phyloP scores from a whole-genome alignment of 1,140 invertebrate genomes.

The Dryas iulia region DNA sequence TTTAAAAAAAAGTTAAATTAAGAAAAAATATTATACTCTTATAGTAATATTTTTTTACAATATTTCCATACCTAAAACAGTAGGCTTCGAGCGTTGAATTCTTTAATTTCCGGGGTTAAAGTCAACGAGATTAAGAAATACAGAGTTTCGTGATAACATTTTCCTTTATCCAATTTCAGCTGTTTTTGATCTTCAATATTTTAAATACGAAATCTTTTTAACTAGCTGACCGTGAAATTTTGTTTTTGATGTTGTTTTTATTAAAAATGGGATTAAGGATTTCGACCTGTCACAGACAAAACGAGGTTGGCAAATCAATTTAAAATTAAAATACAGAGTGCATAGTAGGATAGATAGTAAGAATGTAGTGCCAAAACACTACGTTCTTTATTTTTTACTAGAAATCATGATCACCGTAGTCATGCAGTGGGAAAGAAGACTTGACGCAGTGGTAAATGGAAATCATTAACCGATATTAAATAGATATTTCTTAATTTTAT shows the following conservation, averaged over 20 bases:
- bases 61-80: constrained; percentile 28
- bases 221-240: not conserved
- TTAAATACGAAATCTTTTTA: not conserved
- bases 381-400: too few species aligned
- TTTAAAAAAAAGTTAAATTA: too few species aligned
- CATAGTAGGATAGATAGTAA: too few species aligned
- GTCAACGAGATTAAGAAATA: constrained; percentile 42
- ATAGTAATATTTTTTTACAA: not conserved
- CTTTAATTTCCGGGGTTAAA: constrained; percentile 41
- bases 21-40: not conserved
- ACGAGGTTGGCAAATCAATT: too few species aligned
- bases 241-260: not conserved
- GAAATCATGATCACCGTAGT: too few species aligned
- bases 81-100: constrained; percentile 32
- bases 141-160: constrained; percentile 29
- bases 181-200: constrained; percentile 9
- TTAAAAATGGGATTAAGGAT: not conserved
- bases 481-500: too few species aligned
- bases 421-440: too few species aligned
- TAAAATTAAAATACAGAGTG: too few species aligned
- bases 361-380: too few species aligned
- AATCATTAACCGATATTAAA: too few species aligned
- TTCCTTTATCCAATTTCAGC: constrained; percentile 25
- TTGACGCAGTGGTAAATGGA: too few species aligned
- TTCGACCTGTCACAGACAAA: too few species aligned